Conservation (phyloP, 2,113 vertebrate species). For the Nycticryphes semicollaris region DNA sequence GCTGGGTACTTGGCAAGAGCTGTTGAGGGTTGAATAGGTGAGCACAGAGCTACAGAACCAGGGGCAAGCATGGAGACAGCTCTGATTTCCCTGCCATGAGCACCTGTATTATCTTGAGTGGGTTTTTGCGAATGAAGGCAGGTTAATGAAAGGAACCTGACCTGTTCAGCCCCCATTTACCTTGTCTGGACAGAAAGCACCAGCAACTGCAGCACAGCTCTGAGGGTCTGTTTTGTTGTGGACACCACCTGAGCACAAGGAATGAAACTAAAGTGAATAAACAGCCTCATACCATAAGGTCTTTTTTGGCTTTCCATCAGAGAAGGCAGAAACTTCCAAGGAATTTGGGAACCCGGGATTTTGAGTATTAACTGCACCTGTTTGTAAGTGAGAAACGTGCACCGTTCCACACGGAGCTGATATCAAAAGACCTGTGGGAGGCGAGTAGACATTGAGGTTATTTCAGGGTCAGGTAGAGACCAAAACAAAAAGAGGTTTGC, state of each 20-base stretch:
- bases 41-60: not conserved
- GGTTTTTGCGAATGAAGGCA: not conserved
- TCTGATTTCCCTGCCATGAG: not conserved
- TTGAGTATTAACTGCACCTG: slow-evolving; percentile 53
- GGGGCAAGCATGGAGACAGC: not conserved
- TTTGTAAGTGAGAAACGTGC: slow-evolving; percentile 57
- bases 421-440: slow-evolving; percentile 67
- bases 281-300: slow-evolving; percentile 49
- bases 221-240: not conserved
- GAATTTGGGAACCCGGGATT: slow-evolving; percentile 53
- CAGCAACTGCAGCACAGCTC: not conserved
- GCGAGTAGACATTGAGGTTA: slow-evolving; percentile 56
- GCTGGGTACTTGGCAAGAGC: not conserved
- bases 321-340: slow-evolving; percentile 60
- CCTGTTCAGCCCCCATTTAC: accelerated
- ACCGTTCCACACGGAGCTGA: slow-evolving; percentile 27
- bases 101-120: not conserved
- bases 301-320: slow-evolving; percentile 67
- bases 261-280: slow-evolving; percentile 46
- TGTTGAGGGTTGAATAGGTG: not conserved
- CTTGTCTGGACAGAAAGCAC: not conserved
- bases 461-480: slow-evolving; percentile 65
- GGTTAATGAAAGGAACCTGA: not conserved
- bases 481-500: slow-evolving; percentile 36
- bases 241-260: not conserved